Conservation (phyloP, 2,797 vertebrate genomes). For the Apogon talboti region DNA sequence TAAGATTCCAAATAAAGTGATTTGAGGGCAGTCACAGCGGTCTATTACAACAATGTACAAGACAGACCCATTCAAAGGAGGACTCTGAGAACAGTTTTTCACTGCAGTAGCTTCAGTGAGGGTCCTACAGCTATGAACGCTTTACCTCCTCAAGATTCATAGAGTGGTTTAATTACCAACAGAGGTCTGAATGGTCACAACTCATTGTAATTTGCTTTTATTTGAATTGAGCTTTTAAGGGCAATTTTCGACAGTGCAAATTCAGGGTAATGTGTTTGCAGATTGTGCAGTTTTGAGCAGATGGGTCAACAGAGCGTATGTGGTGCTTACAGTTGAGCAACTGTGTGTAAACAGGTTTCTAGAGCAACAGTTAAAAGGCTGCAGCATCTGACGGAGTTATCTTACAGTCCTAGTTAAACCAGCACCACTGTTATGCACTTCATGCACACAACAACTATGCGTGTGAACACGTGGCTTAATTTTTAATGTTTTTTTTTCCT, state of each 20-base stretch:
- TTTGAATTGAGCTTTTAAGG: constrained; percentile 71
- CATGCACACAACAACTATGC: constrained; percentile 40
- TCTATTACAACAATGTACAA: constrained; percentile 53
- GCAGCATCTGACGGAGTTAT: constrained; percentile 52
- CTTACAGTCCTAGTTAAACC: constrained; percentile 53
- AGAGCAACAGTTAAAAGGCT: constrained; percentile 75
- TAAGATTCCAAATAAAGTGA: constrained; percentile 59
- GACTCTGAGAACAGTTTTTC: constrained; percentile 56
- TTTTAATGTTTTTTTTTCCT: constrained; percentile 37
- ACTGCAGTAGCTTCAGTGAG: constrained; percentile 43
- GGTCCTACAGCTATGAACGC: constrained; percentile 40
- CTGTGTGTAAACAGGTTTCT: constrained; percentile 75
- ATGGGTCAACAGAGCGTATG: constrained; percentile 65
- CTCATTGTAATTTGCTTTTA: constrained; percentile 69
- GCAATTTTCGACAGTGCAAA: constrained; percentile 71
- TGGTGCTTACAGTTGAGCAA: constrained; percentile 65
- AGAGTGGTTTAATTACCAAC: constrained; percentile 35
- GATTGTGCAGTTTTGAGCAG: constrained; percentile 63
- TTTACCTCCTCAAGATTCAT: constrained; percentile 47
- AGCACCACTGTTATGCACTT: constrained; percentile 40
- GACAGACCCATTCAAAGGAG: constrained; percentile 53
- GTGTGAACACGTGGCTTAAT: constrained; percentile 56
- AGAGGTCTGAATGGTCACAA: constrained; percentile 57
- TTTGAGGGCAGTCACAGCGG: constrained; percentile 40
- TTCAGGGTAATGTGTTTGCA: constrained; percentile 67